Evolutionary conservation across 2,797 vertebrate species (phyloP).

Genomic region (Bradypodion pumilum): DNA sequence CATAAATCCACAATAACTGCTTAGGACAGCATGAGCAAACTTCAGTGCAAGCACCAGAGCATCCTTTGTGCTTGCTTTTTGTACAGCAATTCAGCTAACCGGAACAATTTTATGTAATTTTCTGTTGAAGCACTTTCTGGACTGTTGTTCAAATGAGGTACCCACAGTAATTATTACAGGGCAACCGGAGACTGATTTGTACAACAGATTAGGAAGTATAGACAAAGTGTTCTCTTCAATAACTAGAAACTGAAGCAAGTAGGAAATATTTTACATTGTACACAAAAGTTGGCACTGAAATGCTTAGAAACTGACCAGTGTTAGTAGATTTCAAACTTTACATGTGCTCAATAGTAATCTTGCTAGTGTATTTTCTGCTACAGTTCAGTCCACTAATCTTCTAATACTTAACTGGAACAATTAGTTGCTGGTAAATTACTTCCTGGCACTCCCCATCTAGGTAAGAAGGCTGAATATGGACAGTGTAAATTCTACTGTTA

Average conservation of each 20-base stretch:
- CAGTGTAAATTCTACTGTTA: background rate
- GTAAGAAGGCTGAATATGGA: background rate
- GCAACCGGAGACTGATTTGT: background rate
- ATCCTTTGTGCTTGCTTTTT: conserved; percentile 46
- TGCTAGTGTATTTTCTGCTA: background rate
- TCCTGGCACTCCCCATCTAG: background rate
- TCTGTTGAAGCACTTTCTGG: conserved; percentile 10
- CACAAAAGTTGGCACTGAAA: background rate
- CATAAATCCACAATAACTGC: conserved; percentile 51
- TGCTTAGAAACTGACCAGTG: background rate
- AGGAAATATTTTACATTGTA: background rate
- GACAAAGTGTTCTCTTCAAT: background rate
- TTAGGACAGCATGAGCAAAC: conserved; percentile 51
- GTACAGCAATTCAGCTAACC: conserved; percentile 31
- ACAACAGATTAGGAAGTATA: background rate
- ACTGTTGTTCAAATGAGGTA: accelerated
- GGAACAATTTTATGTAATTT: conserved; percentile 1
- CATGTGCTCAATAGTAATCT: background rate
- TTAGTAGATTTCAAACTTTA: background rate
- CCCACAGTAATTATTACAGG: background rate
- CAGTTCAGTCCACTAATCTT: background rate
- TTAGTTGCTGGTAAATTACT: background rate
- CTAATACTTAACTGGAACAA: background rate
- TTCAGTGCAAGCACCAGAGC: conserved; percentile 34
- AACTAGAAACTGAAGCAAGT: background rate